Conservation (phyloP, 2,888 invertebrate species). For the Noctua fimbriata region DNA sequence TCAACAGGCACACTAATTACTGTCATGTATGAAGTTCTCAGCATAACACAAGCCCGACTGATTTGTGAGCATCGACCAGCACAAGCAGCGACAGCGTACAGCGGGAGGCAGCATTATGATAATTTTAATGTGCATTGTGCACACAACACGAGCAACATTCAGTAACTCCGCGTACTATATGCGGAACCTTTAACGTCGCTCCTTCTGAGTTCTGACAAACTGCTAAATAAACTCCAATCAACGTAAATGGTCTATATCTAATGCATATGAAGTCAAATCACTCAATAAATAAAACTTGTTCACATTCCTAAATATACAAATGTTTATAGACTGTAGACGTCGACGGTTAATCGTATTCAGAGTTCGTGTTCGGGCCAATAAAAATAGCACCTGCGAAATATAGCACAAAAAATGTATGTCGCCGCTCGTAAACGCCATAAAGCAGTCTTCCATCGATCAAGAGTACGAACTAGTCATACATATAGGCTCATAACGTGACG, state of each 20-base stretch:
- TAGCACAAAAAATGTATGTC: conserved; percentile 71
- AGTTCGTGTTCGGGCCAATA: conserved; percentile 52
- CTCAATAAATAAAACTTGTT: conserved; percentile 26
- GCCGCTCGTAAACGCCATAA: conserved; percentile 69
- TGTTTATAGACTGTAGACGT: conserved; percentile 4
- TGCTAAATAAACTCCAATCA: conserved; percentile 25
- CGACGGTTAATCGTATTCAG: conserved; percentile 39
- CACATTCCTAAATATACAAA: conserved; percentile 10
- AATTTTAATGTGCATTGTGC: conserved; percentile 13
- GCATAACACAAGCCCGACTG: neutral
- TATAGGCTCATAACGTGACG: conserved; percentile 66
- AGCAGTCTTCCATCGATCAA: conserved; percentile 67
- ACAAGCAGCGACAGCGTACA: neutral
- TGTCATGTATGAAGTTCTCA: conserved; percentile 11
- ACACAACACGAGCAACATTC: neutral
- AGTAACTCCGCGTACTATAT: neutral
- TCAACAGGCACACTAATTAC: conserved; percentile 7
- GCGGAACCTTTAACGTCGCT: neutral
- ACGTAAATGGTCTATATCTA: conserved; percentile 5
- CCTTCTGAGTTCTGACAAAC: conserved; percentile 3
- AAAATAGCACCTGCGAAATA: conserved; percentile 71
- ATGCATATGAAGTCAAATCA: neutral
- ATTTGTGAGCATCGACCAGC: neutral
- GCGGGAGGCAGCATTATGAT: neutral
- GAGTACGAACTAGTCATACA: conserved; percentile 71